phyloP scores from a whole-genome alignment of 1,140 invertebrate species.

The Heterodera schachtii region DNA sequence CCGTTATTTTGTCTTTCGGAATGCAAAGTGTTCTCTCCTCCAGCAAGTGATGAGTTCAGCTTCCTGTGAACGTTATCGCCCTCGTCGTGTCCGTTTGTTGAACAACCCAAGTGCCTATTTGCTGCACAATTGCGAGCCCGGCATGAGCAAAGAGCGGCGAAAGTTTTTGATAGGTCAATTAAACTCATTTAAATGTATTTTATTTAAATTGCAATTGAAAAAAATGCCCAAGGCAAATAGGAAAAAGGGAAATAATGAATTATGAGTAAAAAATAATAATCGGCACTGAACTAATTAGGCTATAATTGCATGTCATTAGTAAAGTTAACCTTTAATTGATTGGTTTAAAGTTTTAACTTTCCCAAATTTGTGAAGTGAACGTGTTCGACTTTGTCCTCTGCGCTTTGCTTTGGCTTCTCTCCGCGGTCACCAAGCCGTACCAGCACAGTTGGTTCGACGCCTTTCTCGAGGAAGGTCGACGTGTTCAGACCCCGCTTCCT shows the following conservation, averaged over 20 bases:
- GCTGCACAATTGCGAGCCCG: slow-evolving; percentile 21
- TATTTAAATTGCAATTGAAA: no score
- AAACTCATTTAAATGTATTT: no score
- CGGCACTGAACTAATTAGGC: no score
- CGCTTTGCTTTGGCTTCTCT: slow-evolving; percentile 23
- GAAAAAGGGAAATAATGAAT: not conserved
- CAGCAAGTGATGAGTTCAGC: not conserved
- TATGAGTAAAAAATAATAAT: no score
- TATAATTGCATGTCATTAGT: not conserved
- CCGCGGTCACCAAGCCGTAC: slow-evolving; percentile 29
- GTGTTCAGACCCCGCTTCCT: slow-evolving; percentile 46
- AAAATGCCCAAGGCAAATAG: not conserved
- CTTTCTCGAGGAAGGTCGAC: slow-evolving; percentile 49
- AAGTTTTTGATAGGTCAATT: slow-evolving; percentile 44
- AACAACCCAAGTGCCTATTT: slow-evolving; percentile 21
- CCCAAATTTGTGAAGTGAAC: no score
- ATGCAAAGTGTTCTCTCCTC: not conserved
- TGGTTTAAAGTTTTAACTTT: not conserved
- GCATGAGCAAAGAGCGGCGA: slow-evolving; percentile 43
- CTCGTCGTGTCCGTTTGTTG: slow-evolving; percentile 6
- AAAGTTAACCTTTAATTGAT: no score
- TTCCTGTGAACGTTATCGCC: slow-evolving; percentile 4
- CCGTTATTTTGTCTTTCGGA: not conserved
- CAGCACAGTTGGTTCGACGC: slow-evolving; percentile 33
- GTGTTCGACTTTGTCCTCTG: slow-evolving; percentile 21